Conservation (phyloP, 2,888 invertebrate genomes). For the Trachelus stipa region DNA sequence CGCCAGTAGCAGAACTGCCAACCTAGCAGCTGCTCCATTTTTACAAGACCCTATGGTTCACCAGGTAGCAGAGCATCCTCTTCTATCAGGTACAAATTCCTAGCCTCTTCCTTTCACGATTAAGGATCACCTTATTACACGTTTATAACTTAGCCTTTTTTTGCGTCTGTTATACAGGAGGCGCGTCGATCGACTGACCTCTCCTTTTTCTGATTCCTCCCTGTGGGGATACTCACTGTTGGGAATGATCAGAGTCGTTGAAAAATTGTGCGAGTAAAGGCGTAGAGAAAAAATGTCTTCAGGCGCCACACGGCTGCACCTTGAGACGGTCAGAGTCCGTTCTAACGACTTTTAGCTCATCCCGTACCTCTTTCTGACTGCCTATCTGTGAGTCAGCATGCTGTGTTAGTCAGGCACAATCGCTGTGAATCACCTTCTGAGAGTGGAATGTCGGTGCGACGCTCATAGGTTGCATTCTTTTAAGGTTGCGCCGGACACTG, state of each 20-base stretch:
- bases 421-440: constrained; percentile 24
- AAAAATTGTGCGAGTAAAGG: not conserved
- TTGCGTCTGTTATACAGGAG: not conserved
- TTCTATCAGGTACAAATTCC: not conserved
- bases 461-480: constrained; percentile 20
- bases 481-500: constrained; percentile 1
- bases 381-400: not conserved
- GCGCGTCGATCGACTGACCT: not conserved
- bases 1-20: not conserved
- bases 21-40: not conserved
- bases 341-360: not conserved
- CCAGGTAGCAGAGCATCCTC: not conserved
- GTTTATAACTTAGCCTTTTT: not conserved
- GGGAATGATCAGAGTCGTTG: not conserved
- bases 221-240: not conserved
- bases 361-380: not conserved
- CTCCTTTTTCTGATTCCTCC: not conserved
- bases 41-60: not conserved
- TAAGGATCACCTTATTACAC: not conserved
- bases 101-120: not conserved
- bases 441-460: constrained; percentile 19
- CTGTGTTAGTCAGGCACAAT: constrained; percentile 11
- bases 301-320: not conserved
- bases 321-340: constrained; percentile 4
- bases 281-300: not conserved